phyloP scores from a whole-genome alignment of 1,140 invertebrate genomes.

The Aphelinus certus region DNA sequence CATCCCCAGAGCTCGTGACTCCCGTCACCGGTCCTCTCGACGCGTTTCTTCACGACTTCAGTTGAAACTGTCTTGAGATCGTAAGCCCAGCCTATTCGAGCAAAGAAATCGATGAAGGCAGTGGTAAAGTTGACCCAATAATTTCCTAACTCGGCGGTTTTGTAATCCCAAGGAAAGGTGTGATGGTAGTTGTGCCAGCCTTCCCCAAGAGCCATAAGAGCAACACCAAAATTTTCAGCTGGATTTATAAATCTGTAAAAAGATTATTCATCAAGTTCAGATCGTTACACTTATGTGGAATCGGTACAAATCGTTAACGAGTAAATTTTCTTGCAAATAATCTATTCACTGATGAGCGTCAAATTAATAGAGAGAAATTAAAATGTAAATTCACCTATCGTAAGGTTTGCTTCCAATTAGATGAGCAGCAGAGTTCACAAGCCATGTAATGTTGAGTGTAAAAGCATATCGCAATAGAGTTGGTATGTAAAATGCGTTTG shows the following conservation, averaged over 20 bases:
- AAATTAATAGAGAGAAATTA: too few species aligned
- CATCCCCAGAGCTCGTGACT: slow-evolving; percentile 82
- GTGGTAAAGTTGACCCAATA: slow-evolving; percentile 85
- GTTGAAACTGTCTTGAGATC: slow-evolving; percentile 85
- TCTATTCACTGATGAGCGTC: too few species aligned
- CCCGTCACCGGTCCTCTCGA: slow-evolving; percentile 82
- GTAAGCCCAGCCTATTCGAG: slow-evolving; percentile 87
- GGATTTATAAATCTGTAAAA: slow-evolving; percentile 76
- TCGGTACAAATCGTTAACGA: background rate
- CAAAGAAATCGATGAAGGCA: slow-evolving; percentile 85
- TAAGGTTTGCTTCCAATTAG: slow-evolving; percentile 92
- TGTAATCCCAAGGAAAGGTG: slow-evolving; percentile 95
- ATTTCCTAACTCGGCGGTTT: slow-evolving; percentile 83
- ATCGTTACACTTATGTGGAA: background rate
- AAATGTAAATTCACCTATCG: slow-evolving; percentile 75
- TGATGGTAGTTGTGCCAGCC: slow-evolving; percentile 98
- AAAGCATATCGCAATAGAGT: slow-evolving; percentile 87
- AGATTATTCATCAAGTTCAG: background rate
- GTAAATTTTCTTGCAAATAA: too few species aligned
- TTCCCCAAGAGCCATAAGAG: slow-evolving; percentile 80
- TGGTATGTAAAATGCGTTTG: slow-evolving; percentile 83
- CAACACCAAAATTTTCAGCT: slow-evolving; percentile 76
- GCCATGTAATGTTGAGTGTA: slow-evolving; percentile 92
- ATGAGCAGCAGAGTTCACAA: slow-evolving; percentile 95
- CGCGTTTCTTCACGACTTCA: slow-evolving; percentile 76